Conservation (phyloP, 2,888 invertebrate species). For the Byasa hedistus region DNA sequence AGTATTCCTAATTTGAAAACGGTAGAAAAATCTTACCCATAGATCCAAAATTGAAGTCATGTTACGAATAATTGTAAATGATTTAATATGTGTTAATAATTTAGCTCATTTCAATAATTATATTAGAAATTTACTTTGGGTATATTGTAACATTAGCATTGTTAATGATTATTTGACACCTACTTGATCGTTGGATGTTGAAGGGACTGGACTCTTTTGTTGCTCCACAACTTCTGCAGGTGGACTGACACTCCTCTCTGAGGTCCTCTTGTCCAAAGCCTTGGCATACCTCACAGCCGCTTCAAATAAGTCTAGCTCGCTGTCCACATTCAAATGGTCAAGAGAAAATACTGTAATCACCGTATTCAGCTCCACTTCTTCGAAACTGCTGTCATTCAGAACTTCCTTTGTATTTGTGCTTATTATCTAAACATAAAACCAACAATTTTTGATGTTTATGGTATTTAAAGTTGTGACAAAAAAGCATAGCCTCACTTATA, state of each 20-base stretch:
- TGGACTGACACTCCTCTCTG: slow-evolving; percentile 57
- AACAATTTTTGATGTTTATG: no score
- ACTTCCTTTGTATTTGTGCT: slow-evolving; percentile 88
- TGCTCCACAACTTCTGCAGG: slow-evolving; percentile 49
- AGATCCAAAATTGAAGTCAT: no score
- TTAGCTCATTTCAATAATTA: background rate
- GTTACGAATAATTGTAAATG: no score
- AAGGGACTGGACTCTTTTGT: slow-evolving; percentile 61
- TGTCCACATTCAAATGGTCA: slow-evolving; percentile 85
- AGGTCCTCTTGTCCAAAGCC: slow-evolving; percentile 56
- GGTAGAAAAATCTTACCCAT: no score
- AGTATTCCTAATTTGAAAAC: no score
- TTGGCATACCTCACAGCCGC: slow-evolving; percentile 82
- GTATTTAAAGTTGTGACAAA: no score
- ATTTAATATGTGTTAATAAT: background rate
- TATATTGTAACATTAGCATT: no score
- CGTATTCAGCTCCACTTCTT: slow-evolving; percentile 87
- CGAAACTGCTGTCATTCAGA: slow-evolving; percentile 86
- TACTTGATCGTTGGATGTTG: slow-evolving; percentile 62
- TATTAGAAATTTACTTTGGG: background rate
- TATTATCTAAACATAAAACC: slow-evolving; percentile 81
- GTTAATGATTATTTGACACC: background rate
- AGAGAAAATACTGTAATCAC: slow-evolving; percentile 87
- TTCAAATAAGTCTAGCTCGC: slow-evolving; percentile 88
- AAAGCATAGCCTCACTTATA: background rate